Percentiles rank a stretch among this genome's conserved stretches.
Conservation (phyloP, 2,797 vertebrate species). For the Rachycentron canadum region DNA sequence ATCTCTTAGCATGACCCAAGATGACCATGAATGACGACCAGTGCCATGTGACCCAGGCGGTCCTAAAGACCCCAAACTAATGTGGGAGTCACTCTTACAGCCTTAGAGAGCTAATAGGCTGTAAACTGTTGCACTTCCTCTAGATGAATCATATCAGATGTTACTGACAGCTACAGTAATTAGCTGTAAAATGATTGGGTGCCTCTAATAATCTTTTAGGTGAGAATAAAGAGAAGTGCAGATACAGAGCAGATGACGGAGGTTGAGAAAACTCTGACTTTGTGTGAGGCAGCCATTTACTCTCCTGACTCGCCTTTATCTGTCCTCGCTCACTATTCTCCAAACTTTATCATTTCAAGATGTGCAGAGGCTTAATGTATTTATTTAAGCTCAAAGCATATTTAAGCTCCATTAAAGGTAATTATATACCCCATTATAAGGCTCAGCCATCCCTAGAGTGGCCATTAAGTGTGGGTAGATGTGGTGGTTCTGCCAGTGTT, state of each 20-base stretch:
- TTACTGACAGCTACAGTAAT: background rate
- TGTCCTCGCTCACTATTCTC: conserved; percentile 31
- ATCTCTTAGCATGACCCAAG: too few relatives aligned
- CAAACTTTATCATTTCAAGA: conserved; percentile 82
- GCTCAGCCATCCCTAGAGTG: conserved; percentile 68
- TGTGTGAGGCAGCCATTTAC: conserved; percentile 2
- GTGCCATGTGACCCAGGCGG: too few relatives aligned
- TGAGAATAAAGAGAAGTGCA: background rate
- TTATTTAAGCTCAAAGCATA: conserved; percentile 83
- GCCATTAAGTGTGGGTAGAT: conserved; percentile 76
- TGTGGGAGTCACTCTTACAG: too few relatives aligned
- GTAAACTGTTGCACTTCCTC: background rate
- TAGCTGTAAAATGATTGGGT: background rate
- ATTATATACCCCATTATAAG: conserved; percentile 81
- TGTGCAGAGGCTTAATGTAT: conserved; percentile 80
- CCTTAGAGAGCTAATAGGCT: background rate
- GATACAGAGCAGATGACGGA: background rate
- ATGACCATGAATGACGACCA: too few relatives aligned
- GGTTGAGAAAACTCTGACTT: background rate
- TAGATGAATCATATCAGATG: background rate
- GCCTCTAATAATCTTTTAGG: background rate
- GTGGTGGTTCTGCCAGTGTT: conserved; percentile 63
- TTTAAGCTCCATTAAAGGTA: conserved; percentile 84
- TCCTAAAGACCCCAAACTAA: too few relatives aligned
- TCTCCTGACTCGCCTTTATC: conserved; percentile 34